Percentiles rank a stretch among this genome's conserved stretches.
Conservation (phyloP, 2,888 invertebrate species). For the Xestia c-nigrum region DNA sequence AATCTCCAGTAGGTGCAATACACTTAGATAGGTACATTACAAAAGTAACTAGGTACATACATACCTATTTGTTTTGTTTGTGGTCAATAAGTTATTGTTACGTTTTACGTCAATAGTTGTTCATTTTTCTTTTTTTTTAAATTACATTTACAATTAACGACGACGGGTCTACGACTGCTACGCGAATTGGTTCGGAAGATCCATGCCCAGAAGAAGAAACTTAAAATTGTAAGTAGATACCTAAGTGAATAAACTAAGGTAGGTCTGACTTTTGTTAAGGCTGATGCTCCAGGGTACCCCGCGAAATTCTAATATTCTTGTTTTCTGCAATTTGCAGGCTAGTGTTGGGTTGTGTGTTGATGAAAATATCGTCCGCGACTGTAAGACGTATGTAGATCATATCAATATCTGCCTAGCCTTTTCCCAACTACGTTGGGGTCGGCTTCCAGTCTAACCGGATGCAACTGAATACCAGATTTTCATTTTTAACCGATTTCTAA, state of each 20-base stretch:
- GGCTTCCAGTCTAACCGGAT: no score
- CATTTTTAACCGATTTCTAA: no score
- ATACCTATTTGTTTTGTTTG: constrained; percentile 7
- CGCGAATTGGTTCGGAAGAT: not conserved
- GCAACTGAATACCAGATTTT: no score
- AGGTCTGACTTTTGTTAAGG: not conserved
- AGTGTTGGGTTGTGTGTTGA: no score
- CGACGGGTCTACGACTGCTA: not conserved
- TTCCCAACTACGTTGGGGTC: no score
- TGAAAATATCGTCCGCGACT: no score
- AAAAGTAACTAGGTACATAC: not conserved
- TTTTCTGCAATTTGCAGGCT: no score
- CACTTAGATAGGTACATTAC: not conserved
- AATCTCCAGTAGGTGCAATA: constrained; percentile 45
- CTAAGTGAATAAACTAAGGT: not conserved
- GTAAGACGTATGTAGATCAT: no score
- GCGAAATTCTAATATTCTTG: no score
- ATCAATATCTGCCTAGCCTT: no score
- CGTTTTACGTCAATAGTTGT: no score
- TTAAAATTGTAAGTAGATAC: not conserved
- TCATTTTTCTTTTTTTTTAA: not conserved
- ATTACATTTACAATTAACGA: not conserved
- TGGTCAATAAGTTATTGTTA: constrained; percentile 32
- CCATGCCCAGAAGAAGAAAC: not conserved
- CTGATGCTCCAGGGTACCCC: no score